phyloP scores from a whole-genome alignment of 2,797 vertebrate genomes.

The Rhabdophis nuchalis region DNA sequence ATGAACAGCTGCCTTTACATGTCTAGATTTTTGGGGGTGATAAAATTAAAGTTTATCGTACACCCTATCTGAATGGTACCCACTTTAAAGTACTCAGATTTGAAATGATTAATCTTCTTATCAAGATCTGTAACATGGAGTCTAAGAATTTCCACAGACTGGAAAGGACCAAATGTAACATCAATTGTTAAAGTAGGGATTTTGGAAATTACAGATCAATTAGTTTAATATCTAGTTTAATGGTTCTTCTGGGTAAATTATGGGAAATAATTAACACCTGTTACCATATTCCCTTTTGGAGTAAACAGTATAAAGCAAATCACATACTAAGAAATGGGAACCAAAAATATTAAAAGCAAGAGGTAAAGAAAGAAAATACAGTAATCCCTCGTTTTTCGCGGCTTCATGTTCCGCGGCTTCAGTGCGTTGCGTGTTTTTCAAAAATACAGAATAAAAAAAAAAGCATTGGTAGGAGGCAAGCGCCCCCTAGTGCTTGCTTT shows the following conservation, averaged over 20 bases:
- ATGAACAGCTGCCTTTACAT: neutral
- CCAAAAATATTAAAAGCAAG: neutral
- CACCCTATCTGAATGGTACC: neutral
- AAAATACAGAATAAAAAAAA: too few relatives aligned
- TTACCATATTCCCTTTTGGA: neutral
- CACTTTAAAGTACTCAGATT: neutral
- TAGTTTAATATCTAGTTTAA: neutral
- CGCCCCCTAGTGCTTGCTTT: too few relatives aligned
- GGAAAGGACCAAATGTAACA: neutral
- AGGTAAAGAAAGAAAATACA: neutral
- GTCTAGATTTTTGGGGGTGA: neutral
- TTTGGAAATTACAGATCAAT: neutral
- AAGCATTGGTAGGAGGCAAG: too few relatives aligned
- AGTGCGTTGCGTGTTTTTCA: too few relatives aligned
- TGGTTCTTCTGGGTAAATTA: neutral
- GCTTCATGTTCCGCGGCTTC: too few relatives aligned
- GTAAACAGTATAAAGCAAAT: neutral
- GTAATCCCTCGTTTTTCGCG: too few relatives aligned
- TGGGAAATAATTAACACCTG: neutral
- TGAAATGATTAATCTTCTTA: neutral
- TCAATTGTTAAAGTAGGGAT: neutral
- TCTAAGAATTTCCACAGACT: neutral
- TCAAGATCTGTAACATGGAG: neutral
- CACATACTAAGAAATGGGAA: neutral
- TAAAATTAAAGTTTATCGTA: neutral